Percentiles rank a stretch among this genome's conserved stretches.
phyloP scores from a whole-genome alignment of 2,888 invertebrate species.

The Lithosia quadra region DNA sequence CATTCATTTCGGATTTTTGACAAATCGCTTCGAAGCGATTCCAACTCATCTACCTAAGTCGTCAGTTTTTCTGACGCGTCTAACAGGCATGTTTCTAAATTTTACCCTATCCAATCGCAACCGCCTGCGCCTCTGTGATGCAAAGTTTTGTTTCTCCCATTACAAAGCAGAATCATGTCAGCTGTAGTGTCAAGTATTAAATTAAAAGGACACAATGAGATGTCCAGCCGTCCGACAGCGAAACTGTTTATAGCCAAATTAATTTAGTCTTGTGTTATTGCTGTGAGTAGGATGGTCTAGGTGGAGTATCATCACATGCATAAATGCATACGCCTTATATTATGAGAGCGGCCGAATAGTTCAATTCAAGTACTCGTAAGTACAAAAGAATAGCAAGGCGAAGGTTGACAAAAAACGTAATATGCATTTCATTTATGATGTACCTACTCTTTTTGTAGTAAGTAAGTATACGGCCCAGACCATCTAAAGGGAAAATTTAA shows the following conservation, averaged over 20 bases:
- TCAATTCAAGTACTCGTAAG: background rate
- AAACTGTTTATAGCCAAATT: background rate
- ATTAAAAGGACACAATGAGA: background rate
- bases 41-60: too few species aligned
- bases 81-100: too few species aligned
- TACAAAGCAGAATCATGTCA: background rate
- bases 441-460: too few species aligned
- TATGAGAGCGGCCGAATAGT: background rate
- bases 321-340: background rate
- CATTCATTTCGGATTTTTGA: too few species aligned
- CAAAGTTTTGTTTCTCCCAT: background rate
- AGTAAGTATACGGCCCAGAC: too few species aligned
- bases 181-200: background rate
- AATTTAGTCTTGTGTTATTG: background rate
- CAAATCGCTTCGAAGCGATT: too few species aligned
- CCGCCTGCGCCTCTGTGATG: too few species aligned
- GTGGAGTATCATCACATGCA: background rate
- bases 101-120: too few species aligned
- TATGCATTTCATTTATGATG: too few species aligned
- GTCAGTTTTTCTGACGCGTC: too few species aligned
- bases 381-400: background rate
- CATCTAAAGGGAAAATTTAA: too few species aligned
- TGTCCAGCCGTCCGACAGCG: background rate
- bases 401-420: background rate
- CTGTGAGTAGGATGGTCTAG: background rate